Base-by-base conservation (phyloP, 64 coral and sea anemone species). In the Stichodactyla mertensii region DNA sequence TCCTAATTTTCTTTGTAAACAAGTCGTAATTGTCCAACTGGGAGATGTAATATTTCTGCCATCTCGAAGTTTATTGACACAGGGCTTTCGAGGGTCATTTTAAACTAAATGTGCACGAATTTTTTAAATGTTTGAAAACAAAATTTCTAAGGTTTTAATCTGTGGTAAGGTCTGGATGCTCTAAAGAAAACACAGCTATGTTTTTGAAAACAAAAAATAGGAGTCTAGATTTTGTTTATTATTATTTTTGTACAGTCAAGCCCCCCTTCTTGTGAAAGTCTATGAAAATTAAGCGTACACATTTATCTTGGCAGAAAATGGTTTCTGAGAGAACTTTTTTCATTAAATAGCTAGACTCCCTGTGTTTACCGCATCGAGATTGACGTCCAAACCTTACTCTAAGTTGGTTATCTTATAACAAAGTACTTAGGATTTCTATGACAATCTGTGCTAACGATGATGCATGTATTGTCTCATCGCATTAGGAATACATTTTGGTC, bases 1-100 rank as follows among this genome's bases (percentile, higher is more conserved):
- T 74, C 69, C 12, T 74, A 74, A 74, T 31, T 74, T 74, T 74
- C 69, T 74, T 74, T 74, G 26, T 74, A 74, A 36, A 74, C 69
- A 74, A 74, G 27, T 74, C 7, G 27, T 74, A 9, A 9, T 58
- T 58, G 9, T 58, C 56, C 3, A 45, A 45, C 36, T 45, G 19
- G 62, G 23, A n/a, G 62, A 74, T 28, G 69, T 74, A 5, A 27
- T 31, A 31, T 28, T 74, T 74, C 36, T 74, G 24, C 69, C 12
- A 74, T 74, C 36, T 74, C 6, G 23, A 66, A 66, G 62, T 66
- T 74, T 74, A 0, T 74, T 74, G 69, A 74, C 69, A 74, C 24
- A 3, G 11, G 24, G 10, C 26, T 74, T 74, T 27, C 27, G 20
- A 10, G 13, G 8, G 69, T 26, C 11, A 66, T 31, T 74, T 74